phyloP scores from a whole-genome alignment of 2,888 invertebrate species.

The Prosapia bicincta region DNA sequence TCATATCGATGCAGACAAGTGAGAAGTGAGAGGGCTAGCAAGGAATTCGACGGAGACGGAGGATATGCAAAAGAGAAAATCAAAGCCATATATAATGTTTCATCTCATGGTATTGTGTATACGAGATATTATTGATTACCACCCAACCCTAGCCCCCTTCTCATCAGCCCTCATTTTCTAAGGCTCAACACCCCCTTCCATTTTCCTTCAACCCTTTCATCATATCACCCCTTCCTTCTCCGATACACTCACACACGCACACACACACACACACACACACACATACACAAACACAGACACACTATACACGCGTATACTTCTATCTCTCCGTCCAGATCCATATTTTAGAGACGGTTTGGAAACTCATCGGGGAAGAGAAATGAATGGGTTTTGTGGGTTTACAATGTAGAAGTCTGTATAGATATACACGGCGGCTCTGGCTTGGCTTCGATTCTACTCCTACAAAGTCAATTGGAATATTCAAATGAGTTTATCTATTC shows the following conservation, averaged over 20 bases:
- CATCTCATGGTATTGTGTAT: conserved; percentile 34
- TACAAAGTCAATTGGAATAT: conserved; percentile 31
- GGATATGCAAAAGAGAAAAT: conserved; percentile 31
- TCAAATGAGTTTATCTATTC: conserved; percentile 33
- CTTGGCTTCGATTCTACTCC: conserved; percentile 22
- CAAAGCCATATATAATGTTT: conserved; percentile 34
- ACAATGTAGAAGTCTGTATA: conserved; percentile 2
- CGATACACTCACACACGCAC: conserved; percentile 14
- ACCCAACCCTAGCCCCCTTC: conserved; percentile 25
- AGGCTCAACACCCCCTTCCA: conserved; percentile 36
- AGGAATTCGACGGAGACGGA: conserved; percentile 18
- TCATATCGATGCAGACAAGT: background rate
- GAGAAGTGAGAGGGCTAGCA: conserved; percentile 17
- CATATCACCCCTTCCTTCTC: conserved; percentile 22
- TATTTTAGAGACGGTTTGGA: conserved; percentile 32
- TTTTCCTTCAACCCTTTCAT: conserved; percentile 31
- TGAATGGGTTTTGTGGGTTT: conserved; percentile 18
- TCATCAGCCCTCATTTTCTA: conserved; percentile 40
- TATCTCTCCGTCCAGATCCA: conserved; percentile 29
- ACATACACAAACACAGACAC: conserved; percentile 8
- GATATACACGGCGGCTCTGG: background rate
- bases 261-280: conserved; percentile 7
- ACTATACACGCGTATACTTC: conserved; percentile 2
- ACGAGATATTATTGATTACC: conserved; percentile 37
- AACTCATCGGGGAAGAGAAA: conserved; percentile 30